phyloP scores from a whole-genome alignment of 1,140 invertebrate species.

The Drosophila tristis region DNA sequence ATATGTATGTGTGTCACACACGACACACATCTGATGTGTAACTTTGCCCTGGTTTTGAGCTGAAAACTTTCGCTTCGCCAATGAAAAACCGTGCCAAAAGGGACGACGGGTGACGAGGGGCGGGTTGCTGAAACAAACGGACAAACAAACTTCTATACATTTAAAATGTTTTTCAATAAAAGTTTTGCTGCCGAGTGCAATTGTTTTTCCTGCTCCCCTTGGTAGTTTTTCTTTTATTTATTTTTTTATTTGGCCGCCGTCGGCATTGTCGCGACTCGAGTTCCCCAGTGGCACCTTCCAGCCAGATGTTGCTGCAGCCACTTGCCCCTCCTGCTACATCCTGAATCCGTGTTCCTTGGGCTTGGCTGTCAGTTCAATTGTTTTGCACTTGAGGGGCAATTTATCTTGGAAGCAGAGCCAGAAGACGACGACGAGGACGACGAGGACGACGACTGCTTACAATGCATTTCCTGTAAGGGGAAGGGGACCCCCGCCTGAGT shows the following conservation, averaged over 20 bases:
- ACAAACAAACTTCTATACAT: constrained; percentile 62
- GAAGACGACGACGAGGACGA: constrained; percentile 15
- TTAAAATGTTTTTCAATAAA: constrained; percentile 82
- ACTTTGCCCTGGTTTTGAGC: constrained; percentile 30
- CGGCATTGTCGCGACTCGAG: constrained; percentile 22
- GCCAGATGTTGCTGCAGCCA: constrained; percentile 25
- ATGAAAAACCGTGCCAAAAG: constrained; percentile 14
- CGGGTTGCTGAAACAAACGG: constrained; percentile 29
- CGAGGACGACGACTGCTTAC: constrained; percentile 64
- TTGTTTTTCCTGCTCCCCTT: constrained; percentile 51
- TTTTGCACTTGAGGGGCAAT: constrained; percentile 73
- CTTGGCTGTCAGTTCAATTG: constrained; percentile 67
- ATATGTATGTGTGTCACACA: constrained; percentile 32
- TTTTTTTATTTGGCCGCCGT: too few relatives aligned
- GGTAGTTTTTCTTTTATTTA: constrained; percentile 40
- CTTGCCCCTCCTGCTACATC: constrained; percentile 3
- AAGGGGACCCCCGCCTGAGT: constrained; percentile 36
- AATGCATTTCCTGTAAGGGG: constrained; percentile 64
- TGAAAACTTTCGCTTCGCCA: constrained; percentile 28
- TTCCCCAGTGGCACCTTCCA: constrained; percentile 16
- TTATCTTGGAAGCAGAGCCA: constrained; percentile 59
- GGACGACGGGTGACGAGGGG: background rate
- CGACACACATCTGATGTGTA: constrained; percentile 31
- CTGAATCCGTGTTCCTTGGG: background rate
- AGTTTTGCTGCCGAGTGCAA: constrained; percentile 69